phyloP scores from a whole-genome alignment of 2,888 invertebrate species.

The Sericinus montela region DNA sequence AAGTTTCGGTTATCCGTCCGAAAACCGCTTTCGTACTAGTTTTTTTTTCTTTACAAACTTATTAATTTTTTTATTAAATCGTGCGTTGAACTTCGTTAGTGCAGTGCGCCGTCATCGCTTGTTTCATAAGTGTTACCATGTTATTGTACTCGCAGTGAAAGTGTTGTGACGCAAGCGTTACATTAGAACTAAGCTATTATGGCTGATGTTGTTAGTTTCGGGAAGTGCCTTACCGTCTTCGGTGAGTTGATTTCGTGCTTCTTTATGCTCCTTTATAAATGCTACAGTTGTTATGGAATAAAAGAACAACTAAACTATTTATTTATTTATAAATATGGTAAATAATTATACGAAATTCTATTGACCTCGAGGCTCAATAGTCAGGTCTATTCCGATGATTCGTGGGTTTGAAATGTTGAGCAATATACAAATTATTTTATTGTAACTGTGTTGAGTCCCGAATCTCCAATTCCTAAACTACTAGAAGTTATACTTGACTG shows the following conservation, averaged over 20 bases:
- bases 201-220: constrained; percentile 62
- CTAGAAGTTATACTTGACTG: no score
- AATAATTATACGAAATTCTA: no score
- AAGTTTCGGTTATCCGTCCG: constrained; percentile 23
- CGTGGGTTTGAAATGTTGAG: no score
- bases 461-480: no score
- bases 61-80: constrained; percentile 26
- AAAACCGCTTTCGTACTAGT: constrained; percentile 28
- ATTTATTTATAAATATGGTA: no score
- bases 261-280: not conserved
- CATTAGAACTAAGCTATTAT: constrained; percentile 60
- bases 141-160: constrained; percentile 67
- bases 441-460: no score
- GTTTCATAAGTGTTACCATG: constrained; percentile 65
- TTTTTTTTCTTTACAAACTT: constrained; percentile 27
- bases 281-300: not conserved
- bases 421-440: no score
- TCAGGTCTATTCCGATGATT: no score
- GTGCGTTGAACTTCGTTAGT: constrained; percentile 64
- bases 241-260: constrained; percentile 46
- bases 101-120: constrained; percentile 50
- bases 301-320: no score
- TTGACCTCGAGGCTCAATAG: no score
- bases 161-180: constrained; percentile 71
- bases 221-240: constrained; percentile 62